Base-by-base conservation (phyloP, 1,140 invertebrate species). In the Rhyacophila brunnea region DNA sequence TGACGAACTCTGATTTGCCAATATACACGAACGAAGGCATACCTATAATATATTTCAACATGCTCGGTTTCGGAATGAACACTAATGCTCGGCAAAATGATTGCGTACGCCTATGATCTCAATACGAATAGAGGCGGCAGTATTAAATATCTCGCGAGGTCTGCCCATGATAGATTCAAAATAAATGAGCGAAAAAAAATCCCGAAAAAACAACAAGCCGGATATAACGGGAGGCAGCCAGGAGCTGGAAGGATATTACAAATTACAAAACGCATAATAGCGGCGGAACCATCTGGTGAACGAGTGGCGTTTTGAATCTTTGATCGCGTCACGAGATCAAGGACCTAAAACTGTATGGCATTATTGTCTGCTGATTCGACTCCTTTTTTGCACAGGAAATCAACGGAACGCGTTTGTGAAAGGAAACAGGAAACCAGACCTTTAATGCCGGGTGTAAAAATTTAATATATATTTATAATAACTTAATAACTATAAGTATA, bases 231-330 rank as follows among this genome's bases (percentile, higher is more conserved):
- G 57, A 56, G 40, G 28, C 13, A 13, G 20, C 17, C 35, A 18
- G 19, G 28, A 19, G 36, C 38, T 15, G 17, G 38, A 54, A 62
- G 42, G 56, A 44, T 47, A 59, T 59, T 55, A 51, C 45, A 48
- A 53, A 59, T 59, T 55, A 51, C 45, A 48, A 57, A 45, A 49
- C 52, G 60, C 44, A 54, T 58, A 52, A 55, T 46, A 55, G 56
- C 60, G 56, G 62, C 62, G 62, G 62, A 64, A 64, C 62, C 62
- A 64, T 64, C 62, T 64, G 62, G 62, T 42, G 42, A 48, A 23
- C 62, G 62, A 58, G 45, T 46, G 43, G 40, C 53, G 51, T 42
- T 43, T 48, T 48, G 47, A 19, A 52, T 45, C 7, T 52, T 46
- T 53, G 52, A 52, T 52, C 13, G 18, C 43, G 23, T 28, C 56